Evolutionary conservation across 2,888 invertebrate species (phyloP).

Genomic region (Limnephilus auricula): DNA sequence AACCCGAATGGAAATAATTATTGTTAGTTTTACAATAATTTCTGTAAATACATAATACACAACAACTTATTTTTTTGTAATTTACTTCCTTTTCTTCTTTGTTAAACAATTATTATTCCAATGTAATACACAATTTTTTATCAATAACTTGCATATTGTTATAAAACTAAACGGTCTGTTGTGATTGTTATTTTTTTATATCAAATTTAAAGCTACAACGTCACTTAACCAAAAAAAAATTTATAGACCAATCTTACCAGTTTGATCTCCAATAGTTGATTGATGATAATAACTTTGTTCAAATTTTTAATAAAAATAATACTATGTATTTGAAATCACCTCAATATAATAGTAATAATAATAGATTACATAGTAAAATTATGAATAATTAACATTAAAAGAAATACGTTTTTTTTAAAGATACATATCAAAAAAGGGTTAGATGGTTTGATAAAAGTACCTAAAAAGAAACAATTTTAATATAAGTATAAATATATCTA

Average conservation of each 20-base stretch:
- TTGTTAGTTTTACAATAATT: background rate
- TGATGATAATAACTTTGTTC: background rate
- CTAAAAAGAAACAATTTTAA: background rate
- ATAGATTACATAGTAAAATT: background rate
- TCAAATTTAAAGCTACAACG: background rate
- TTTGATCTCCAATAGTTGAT: background rate
- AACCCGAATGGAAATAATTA: background rate
- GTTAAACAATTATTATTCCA: background rate
- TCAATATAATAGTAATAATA: background rate
- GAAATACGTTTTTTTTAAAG: background rate
- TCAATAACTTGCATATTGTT: background rate
- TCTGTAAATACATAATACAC: background rate
- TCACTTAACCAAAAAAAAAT: background rate
- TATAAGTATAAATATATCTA: background rate
- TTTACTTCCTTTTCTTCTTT: background rate
- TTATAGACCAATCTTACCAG: background rate
- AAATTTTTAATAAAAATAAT: background rate
- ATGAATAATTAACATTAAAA: background rate
- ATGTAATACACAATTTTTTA: background rate
- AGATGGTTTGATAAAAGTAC: slow-evolving; percentile 9
- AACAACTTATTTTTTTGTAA: background rate
- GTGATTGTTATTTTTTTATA: background rate
- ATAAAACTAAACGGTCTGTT: background rate
- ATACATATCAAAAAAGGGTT: background rate
- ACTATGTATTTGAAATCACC: background rate